phyloP scores from a whole-genome alignment of 2,113 vertebrate genomes.

The Merops nubicus region DNA sequence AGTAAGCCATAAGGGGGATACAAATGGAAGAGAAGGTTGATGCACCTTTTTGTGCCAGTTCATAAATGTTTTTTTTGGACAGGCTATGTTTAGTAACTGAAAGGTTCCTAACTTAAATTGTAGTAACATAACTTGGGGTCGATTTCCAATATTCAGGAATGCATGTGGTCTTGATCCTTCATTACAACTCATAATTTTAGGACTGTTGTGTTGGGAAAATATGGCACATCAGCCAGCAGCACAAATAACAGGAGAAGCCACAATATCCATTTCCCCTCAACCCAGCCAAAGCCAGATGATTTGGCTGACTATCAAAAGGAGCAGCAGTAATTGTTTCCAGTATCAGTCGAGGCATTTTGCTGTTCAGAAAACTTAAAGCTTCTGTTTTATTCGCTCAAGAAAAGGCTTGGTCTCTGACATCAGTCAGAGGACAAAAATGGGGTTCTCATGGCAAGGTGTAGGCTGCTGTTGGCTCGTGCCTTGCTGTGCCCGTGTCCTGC shows the following conservation, averaged over 20 bases:
- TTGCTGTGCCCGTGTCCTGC: neutral
- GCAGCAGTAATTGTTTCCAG: slow-evolving; percentile 4
- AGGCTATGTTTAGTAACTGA: neutral
- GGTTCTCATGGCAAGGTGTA: neutral
- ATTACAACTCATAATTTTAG: neutral
- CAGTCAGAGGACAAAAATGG: neutral
- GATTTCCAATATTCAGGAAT: neutral
- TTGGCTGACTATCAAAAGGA: neutral
- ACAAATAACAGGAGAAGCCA: neutral
- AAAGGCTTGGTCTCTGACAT: neutral
- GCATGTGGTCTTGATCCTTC: neutral
- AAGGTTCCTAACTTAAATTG: neutral
- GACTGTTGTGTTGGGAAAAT: neutral
- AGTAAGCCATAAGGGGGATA: neutral
- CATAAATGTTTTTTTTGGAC: neutral
- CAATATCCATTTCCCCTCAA: neutral
- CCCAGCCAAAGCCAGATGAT: neutral
- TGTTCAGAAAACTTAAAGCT: neutral
- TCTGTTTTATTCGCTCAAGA: neutral
- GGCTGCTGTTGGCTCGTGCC: neutral
- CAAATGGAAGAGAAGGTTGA: neutral
- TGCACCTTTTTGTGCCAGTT: neutral
- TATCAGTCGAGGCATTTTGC: neutral
- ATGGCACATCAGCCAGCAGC: neutral
- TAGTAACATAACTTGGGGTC: neutral